Base-by-base conservation (phyloP, 2,888 invertebrate genomes). In the Lypha dubia region DNA sequence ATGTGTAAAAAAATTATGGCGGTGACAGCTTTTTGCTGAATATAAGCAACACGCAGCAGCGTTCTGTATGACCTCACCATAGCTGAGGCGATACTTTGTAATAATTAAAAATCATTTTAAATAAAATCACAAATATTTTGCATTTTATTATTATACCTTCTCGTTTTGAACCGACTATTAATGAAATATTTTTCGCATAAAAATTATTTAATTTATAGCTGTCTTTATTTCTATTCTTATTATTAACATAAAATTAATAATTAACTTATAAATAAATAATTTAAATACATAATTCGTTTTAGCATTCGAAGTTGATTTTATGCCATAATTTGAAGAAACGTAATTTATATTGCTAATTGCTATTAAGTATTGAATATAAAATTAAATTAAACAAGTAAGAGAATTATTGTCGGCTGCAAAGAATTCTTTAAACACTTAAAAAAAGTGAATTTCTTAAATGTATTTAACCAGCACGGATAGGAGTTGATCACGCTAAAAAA, bases 341-440 rank as follows among this genome's bases (percentile, higher is more conserved):
- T 56, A 79, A 74, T 83, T 79, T 74, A 79, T 67, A 56, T 49
- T 74, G 62, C 74, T 74, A 63, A 79, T 83, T 68, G 62, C 67
- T 68, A 67, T 32, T 79, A 68, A 74, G 56, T 63, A 79, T 58
- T 68, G 62, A 79, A 73, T 73, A 46, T 17, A 68, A 41, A 53
- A 68, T 51, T 56, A 15, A 13, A 41, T 53, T 53, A 53, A 46
- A 46, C 13, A 15, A 24, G 51, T 38, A 41, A 41, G 5, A 44
- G 17, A 46, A 17, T 7, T 46, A 17, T 3, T n/a, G 17, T 17
- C 8, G 51, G 24, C 13, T 5, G 24, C 1, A 15, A 1, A 11
- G 24, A 13, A 4, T 15, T 6, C 15, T 24, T 6, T 20, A 13
- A 22, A 53, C 46, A 17, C 46, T 49, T 49, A 0, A 49, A 28